Conservation (phyloP, 2,888 invertebrate genomes). For the Pyrocoelia pectoralis region DNA sequence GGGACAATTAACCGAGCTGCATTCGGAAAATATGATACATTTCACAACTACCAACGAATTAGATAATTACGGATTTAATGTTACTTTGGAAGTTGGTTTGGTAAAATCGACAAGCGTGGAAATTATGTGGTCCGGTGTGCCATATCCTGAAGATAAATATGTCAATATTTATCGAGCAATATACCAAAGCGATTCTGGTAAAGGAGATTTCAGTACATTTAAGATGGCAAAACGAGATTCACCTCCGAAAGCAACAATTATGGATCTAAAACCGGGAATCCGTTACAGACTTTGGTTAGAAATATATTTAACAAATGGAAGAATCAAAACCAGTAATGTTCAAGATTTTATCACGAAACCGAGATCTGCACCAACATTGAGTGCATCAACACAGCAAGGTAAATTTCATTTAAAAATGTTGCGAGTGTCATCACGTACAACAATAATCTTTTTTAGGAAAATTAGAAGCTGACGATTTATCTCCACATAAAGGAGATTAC, state of each 20-base stretch:
- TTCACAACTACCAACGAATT: slow-evolving; percentile 76
- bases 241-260: slow-evolving; percentile 70
- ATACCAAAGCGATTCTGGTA: slow-evolving; percentile 77
- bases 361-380: slow-evolving; percentile 63
- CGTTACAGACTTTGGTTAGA: slow-evolving; percentile 90
- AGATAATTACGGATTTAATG: slow-evolving; percentile 85
- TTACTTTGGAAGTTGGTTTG: slow-evolving; percentile 76
- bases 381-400: slow-evolving; percentile 63
- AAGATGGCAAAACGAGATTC: slow-evolving; percentile 79
- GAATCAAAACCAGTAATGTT: slow-evolving; percentile 89
- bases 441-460: slow-evolving; percentile 50
- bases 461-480: slow-evolving; percentile 61
- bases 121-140: slow-evolving; percentile 83
- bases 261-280: slow-evolving; percentile 78
- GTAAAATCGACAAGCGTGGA: slow-evolving; percentile 81
- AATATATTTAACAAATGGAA: slow-evolving; percentile 88
- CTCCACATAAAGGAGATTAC: slow-evolving; percentile 75
- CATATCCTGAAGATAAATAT: slow-evolving; percentile 88
- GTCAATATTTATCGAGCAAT: slow-evolving; percentile 89
- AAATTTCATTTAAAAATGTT: too few species aligned
- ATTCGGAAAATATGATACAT: slow-evolving; percentile 74
- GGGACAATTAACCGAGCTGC: slow-evolving; percentile 78
- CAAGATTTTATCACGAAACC: slow-evolving; percentile 88
- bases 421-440: too few species aligned
- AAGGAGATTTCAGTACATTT: slow-evolving; percentile 76